phyloP scores from a whole-genome alignment of 2,888 invertebrate genomes.

The Perizoma affinitatum region DNA sequence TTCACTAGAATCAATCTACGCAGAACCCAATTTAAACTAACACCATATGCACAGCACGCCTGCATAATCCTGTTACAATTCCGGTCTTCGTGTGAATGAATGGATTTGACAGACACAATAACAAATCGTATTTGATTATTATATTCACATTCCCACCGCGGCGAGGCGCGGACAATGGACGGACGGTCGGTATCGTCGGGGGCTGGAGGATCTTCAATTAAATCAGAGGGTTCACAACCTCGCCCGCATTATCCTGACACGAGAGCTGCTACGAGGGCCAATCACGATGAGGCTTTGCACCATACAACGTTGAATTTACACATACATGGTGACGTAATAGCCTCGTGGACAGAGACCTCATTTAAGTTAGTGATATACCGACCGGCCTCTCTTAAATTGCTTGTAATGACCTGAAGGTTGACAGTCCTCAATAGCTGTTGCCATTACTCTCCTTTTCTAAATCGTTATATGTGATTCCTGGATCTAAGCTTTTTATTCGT shows the following conservation, averaged over 20 bases:
- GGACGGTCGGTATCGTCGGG: constrained; percentile 48
- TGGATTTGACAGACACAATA: constrained; percentile 41
- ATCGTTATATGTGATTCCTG: too few species aligned
- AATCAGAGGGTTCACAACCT: constrained; percentile 75
- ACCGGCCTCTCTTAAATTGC: constrained; percentile 32
- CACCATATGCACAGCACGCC: constrained; percentile 22
- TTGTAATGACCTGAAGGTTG: constrained; percentile 28
- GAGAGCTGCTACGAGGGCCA: constrained; percentile 51
- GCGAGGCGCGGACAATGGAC: constrained; percentile 52
- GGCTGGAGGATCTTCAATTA: constrained; percentile 75
- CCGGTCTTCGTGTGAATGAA: constrained; percentile 35
- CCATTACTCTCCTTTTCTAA: not conserved
- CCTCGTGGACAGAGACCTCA: constrained; percentile 19
- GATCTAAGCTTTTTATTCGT: too few species aligned
- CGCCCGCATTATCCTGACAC: constrained; percentile 72
- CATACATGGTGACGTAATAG: constrained; percentile 42
- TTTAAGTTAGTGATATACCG: constrained; percentile 37
- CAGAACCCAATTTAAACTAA: constrained; percentile 20
- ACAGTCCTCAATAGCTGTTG: constrained; percentile 24
- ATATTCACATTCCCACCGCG: constrained; percentile 47
- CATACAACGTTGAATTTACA: constrained; percentile 62
- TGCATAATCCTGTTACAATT: constrained; percentile 29
- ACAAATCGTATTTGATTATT: constrained; percentile 41
- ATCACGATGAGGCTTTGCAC: constrained; percentile 63
- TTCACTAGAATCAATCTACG: not conserved